phyloP scores from a whole-genome alignment of 2,888 invertebrate species.

The Yponomeuta cagnagella region DNA sequence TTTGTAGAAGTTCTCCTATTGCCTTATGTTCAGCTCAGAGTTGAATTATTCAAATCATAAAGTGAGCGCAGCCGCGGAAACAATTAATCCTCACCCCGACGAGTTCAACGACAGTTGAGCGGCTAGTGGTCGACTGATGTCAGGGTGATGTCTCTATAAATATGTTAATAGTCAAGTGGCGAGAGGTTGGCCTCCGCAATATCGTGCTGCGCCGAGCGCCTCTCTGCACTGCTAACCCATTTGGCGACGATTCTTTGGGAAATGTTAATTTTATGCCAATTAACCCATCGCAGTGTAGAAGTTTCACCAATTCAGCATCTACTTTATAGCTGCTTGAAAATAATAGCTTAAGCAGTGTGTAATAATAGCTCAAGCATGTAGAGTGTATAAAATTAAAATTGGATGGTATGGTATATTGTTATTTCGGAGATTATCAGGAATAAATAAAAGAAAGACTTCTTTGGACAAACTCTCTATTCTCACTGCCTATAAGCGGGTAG shows the following conservation, averaged over 20 bases:
- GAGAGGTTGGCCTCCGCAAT: background rate
- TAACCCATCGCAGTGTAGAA: background rate
- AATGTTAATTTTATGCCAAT: conserved; percentile 58
- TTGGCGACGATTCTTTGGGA: conserved; percentile 55
- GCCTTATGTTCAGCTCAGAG: background rate
- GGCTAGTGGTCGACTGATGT: background rate
- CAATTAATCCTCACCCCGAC: conserved; percentile 21
- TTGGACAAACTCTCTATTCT: no score
- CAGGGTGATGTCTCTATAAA: conserved; percentile 21
- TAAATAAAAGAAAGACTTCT: no score
- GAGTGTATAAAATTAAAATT: no score
- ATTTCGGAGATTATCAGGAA: no score
- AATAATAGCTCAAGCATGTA: no score
- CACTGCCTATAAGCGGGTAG: no score
- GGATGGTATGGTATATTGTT: no score
- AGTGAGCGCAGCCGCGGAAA: conserved; percentile 32
- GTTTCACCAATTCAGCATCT: conserved; percentile 5
- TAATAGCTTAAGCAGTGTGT: background rate
- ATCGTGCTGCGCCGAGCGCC: conserved; percentile 12
- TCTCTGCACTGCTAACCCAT: conserved; percentile 61
- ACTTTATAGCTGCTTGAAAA: background rate
- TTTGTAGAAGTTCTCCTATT: background rate
- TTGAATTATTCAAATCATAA: conserved; percentile 29
- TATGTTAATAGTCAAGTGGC: conserved; percentile 31
- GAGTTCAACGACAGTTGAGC: conserved; percentile 10